phyloP scores from a whole-genome alignment of 2,113 vertebrate genomes.

The Chionis minor region DNA sequence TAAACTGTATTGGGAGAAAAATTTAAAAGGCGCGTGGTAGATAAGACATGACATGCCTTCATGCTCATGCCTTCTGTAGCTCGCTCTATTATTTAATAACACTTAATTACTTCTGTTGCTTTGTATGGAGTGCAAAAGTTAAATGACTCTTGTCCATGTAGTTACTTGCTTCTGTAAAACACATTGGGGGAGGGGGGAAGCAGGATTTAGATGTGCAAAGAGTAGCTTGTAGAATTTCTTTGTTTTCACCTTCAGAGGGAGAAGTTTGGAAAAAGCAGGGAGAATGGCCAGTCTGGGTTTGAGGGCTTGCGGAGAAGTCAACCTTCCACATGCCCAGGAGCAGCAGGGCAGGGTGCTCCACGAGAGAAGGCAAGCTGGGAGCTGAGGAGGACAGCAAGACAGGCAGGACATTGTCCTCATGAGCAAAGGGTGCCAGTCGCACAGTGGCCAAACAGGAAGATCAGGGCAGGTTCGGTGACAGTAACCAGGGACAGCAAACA shows the following conservation, averaged over 20 bases:
- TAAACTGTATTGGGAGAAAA: not conserved
- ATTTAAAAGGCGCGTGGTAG: not conserved
- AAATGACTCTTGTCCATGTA: not conserved
- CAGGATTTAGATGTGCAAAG: not conserved
- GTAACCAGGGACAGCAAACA: not conserved
- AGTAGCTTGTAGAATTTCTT: not conserved
- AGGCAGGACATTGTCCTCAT: rapidly evolving
- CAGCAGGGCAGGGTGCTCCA: not conserved
- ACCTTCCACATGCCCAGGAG: rapidly evolving
- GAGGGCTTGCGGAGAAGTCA: not conserved
- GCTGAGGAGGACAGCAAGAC: not conserved
- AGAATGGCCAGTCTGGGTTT: rapidly evolving
- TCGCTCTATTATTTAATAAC: not conserved
- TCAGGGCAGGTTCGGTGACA: rapidly evolving
- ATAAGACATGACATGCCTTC: not conserved
- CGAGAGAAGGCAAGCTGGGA: not conserved
- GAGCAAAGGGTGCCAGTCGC: not conserved
- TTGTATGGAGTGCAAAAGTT: not conserved
- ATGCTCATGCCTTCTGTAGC: not conserved
- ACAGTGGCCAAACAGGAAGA: rapidly evolving
- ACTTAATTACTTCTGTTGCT: not conserved
- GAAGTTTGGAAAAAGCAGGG: not conserved
- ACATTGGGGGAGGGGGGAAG: not conserved
- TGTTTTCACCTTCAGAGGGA: not conserved
- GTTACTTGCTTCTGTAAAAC: not conserved